Evolutionary conservation across 2,797 vertebrate species (phyloP).

Genomic region (Acanthiza pusilla): DNA sequence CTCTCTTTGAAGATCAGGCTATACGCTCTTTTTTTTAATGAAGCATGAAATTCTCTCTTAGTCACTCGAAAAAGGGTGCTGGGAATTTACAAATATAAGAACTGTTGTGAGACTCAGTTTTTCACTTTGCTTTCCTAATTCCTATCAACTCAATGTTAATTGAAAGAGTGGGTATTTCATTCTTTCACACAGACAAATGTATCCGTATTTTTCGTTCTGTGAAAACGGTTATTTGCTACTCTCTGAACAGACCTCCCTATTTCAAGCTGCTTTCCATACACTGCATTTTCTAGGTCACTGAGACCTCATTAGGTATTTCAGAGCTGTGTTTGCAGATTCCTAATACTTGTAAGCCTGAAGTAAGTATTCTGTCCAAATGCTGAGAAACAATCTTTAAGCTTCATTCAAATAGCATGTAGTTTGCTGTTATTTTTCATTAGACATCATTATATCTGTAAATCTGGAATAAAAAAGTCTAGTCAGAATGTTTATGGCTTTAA

Average conservation of each 20-base stretch:
- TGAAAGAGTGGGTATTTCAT: neutral
- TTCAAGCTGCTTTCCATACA: conserved; percentile 1
- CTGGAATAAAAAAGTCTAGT: neutral
- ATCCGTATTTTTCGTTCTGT: neutral
- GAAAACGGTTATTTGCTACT: neutral
- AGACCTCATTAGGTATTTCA: conserved; percentile 59
- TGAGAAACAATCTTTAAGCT: conserved; percentile 23
- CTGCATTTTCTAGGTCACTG: conserved; percentile 56
- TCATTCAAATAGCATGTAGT: conserved; percentile 14
- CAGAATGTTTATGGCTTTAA: conserved; percentile 14
- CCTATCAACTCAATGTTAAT: neutral
- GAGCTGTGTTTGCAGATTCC: conserved; percentile 31
- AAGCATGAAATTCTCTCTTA: neutral
- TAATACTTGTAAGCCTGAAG: conserved; percentile 53
- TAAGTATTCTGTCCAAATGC: conserved; percentile 35
- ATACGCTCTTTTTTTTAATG: neutral
- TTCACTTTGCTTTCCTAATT: neutral
- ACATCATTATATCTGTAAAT: conserved; percentile 22
- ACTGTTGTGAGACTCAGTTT: neutral
- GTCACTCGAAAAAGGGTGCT: neutral
- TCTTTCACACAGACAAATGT: neutral
- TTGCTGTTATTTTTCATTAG: conserved; percentile 34
- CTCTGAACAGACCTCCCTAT: neutral
- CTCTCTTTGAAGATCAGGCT: conserved; percentile 1
- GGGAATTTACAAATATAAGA: neutral